A percentile compares a stretch with the other conserved stretches of the same genome.
These are phyloP conservation scores for Leucophenga maculata DNA, from an alignment of 2,888 invertebrate genomes.

Conservation along the genomic window DNA sequence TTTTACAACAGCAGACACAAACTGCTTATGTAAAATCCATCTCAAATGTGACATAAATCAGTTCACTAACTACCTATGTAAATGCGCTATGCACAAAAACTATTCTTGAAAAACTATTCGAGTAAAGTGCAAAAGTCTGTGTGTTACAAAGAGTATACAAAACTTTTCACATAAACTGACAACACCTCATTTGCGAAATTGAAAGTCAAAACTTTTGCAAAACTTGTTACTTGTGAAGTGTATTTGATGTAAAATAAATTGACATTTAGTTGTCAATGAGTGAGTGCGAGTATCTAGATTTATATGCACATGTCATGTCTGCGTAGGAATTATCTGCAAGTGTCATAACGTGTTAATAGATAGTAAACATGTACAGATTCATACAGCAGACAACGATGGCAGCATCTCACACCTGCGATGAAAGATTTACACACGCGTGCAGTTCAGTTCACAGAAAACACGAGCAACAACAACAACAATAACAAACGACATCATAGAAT, in stretches of 20 bases:
- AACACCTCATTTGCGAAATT: constrained; percentile 64
- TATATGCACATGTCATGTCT: background rate
- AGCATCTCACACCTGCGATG: background rate
- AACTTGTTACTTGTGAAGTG: constrained; percentile 34
- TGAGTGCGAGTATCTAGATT: background rate
- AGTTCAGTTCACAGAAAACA: background rate
- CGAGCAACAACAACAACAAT: background rate
- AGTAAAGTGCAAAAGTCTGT: background rate
- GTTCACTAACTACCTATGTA: background rate
- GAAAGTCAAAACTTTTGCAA: constrained; percentile 62
- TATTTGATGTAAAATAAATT: constrained; percentile 60
- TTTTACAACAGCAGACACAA: too few species aligned
- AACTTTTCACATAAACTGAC: constrained; percentile 52
- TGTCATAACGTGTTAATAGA: constrained; percentile 61
- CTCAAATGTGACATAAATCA: constrained; percentile 12
- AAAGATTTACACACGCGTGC: background rate
- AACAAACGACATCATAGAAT: background rate
- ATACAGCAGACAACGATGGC: background rate
- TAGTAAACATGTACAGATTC: constrained; percentile 40
- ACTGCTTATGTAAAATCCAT: background rate
- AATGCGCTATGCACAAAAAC: background rate
- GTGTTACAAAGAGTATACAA: constrained; percentile 41
- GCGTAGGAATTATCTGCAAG: constrained; percentile 38
- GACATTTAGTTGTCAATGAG: constrained; percentile 58
- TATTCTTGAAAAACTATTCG: background rate